These are phyloP conservation scores for Hyalella azteca DNA, from an alignment of 2,888 invertebrate genomes.

Conservation along the genomic window DNA sequence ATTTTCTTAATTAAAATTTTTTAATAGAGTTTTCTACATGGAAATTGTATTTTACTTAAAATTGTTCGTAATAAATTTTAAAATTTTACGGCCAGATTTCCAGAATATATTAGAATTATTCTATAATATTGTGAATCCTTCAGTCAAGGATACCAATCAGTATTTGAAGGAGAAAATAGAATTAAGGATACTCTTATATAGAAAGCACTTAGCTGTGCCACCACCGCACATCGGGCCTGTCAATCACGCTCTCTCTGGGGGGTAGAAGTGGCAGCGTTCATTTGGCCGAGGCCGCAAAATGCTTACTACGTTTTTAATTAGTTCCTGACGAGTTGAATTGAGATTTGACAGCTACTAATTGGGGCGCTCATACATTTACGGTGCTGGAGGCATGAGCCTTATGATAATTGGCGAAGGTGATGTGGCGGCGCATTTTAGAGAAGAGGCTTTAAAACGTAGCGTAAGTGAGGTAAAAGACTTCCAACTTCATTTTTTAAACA, in stretches of 20 bases:
- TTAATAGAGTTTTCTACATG: not conserved
- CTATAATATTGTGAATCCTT: too few relatives aligned
- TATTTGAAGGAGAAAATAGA: not conserved
- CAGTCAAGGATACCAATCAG: too few relatives aligned
- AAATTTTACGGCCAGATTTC: not conserved
- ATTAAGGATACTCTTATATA: too few relatives aligned
- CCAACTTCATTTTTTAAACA: too few relatives aligned
- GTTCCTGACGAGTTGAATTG: constrained; percentile 20
- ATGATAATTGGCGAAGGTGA: not conserved
- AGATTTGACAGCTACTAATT: constrained; percentile 23
- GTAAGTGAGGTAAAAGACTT: too few relatives aligned
- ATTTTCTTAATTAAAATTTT: not conserved
- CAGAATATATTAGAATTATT: not conserved
- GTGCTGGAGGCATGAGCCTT: not conserved
- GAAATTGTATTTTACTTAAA: not conserved
- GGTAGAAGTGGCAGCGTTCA: not conserved
- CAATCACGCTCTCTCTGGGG: constrained; percentile 3
- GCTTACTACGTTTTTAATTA: constrained; percentile 32
- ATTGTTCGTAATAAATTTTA: not conserved
- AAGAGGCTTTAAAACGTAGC: too few relatives aligned
- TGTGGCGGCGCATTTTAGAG: too few relatives aligned
- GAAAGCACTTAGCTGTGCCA: not conserved
- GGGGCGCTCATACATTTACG: not conserved
- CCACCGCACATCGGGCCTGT: not conserved
- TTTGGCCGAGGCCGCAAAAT: constrained; percentile 8